A percentile compares a stretch with the other conserved stretches of the same genome.
Evolutionary conservation across 2,113 vertebrate species (phyloP).

Genomic region (Steatornis caripensis): DNA sequence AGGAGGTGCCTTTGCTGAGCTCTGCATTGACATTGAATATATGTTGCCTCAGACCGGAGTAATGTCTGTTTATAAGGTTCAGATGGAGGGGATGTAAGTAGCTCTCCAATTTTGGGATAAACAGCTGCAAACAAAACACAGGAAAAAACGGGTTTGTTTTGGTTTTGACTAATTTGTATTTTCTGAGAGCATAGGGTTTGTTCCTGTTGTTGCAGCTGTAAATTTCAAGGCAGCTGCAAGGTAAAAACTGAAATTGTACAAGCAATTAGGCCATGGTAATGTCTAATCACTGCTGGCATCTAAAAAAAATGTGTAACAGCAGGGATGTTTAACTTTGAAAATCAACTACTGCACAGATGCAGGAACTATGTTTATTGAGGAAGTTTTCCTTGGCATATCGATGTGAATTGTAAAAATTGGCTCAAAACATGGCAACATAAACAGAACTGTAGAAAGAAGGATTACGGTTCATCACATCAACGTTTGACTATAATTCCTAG

Average conservation of each 20-base stretch:
- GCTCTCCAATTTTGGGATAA: neutral
- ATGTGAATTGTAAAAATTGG: neutral
- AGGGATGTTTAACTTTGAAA: constrained; percentile 48
- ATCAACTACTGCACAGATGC: constrained; percentile 42
- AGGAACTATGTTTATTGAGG: neutral
- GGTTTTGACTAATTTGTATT: constrained; percentile 26
- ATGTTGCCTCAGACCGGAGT: neutral
- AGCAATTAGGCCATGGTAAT: constrained; percentile 36
- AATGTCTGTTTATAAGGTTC: constrained; percentile 1
- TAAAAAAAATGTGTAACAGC: neutral
- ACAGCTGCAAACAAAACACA: constrained; percentile 26
- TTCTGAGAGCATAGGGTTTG: neutral
- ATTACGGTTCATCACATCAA: neutral
- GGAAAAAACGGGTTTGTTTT: constrained; percentile 33
- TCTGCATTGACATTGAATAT: neutral
- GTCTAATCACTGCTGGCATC: constrained; percentile 46
- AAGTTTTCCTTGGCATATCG: neutral
- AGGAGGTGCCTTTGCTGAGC: neutral
- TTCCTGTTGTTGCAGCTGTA: constrained; percentile 53
- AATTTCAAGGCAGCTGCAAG: constrained; percentile 16
- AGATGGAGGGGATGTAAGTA: neutral
- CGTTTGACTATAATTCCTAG: neutral
- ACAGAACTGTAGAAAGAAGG: neutral
- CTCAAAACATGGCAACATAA: neutral
- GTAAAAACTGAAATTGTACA: constrained; percentile 20